Evolutionary conservation across 2,888 invertebrate species (phyloP).

Genomic region (Sipha maydis): DNA sequence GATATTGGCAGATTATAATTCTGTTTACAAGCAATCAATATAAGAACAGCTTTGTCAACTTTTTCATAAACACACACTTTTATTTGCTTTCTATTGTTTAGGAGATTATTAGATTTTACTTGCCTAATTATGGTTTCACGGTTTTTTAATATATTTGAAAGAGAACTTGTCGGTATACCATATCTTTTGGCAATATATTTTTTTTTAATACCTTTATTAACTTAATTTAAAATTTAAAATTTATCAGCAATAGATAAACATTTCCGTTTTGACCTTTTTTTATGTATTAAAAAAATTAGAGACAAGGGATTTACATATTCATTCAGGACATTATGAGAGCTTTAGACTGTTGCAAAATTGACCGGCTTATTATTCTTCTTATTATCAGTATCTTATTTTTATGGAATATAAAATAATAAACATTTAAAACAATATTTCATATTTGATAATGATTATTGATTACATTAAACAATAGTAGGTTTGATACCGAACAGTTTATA

Average conservation of each 20-base stretch:
- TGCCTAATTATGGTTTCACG: background rate
- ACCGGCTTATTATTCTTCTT: too few species aligned
- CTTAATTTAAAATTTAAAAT: slow-evolving; percentile 17
- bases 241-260: slow-evolving; percentile 3
- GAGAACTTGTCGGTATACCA: too few species aligned
- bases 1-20: background rate
- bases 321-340: too few species aligned
- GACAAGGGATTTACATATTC: too few species aligned
- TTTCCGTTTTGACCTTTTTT: background rate
- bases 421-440: too few species aligned
- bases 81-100: background rate
- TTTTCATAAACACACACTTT: slow-evolving; percentile 1
- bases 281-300: background rate
- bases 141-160: background rate
- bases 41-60: background rate
- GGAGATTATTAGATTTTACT: background rate
- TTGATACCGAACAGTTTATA: too few species aligned
- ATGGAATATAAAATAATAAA: too few species aligned
- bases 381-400: too few species aligned
- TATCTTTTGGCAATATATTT: background rate
- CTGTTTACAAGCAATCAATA: background rate
- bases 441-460: too few species aligned
- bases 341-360: too few species aligned
- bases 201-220: slow-evolving; percentile 10
- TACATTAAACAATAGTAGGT: too few species aligned